These are phyloP conservation scores for Chromoteleia sp. DNA, from an alignment of 2,888 invertebrate genomes.

Conservation along the genomic window DNA sequence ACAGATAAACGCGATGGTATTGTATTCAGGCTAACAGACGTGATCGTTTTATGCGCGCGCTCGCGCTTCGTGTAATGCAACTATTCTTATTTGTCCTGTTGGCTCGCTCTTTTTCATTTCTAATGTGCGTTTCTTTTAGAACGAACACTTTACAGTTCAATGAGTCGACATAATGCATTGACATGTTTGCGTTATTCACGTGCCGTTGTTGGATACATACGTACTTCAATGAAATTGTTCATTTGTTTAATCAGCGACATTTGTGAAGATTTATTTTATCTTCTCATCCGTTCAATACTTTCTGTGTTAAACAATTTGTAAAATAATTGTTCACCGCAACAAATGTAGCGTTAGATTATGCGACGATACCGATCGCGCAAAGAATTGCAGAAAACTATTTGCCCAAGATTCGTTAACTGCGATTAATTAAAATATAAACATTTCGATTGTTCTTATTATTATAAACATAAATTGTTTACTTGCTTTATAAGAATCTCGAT, in stretches of 20 bases:
- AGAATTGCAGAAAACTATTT: no score
- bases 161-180: conserved; percentile 51
- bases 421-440: no score
- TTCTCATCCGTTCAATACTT: no score
- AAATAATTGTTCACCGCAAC: no score
- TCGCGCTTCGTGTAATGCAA: conserved; percentile 12
- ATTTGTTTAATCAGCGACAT: conserved; percentile 42
- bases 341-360: no score
- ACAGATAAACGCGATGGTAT: conserved; percentile 36
- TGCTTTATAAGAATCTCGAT: no score
- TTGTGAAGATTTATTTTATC: conserved; percentile 12
- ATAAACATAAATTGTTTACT: no score
- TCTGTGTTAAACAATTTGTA: no score
- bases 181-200: conserved; percentile 53
- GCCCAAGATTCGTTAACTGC: no score
- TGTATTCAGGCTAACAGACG: conserved; percentile 26
- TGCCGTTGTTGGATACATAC: conserved; percentile 8
- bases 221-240: conserved; percentile 35
- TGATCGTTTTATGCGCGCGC: conserved; percentile 6
- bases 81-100: conserved; percentile 37
- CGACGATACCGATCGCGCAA: no score
- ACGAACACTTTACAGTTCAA: conserved; percentile 48
- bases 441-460: no score
- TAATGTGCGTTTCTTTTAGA: conserved; percentile 38
- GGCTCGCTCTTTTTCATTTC: conserved; percentile 36